Evolutionary conservation across 2,888 invertebrate genomes (phyloP).

Genomic region (Ditylenchus weischeri): DNA sequence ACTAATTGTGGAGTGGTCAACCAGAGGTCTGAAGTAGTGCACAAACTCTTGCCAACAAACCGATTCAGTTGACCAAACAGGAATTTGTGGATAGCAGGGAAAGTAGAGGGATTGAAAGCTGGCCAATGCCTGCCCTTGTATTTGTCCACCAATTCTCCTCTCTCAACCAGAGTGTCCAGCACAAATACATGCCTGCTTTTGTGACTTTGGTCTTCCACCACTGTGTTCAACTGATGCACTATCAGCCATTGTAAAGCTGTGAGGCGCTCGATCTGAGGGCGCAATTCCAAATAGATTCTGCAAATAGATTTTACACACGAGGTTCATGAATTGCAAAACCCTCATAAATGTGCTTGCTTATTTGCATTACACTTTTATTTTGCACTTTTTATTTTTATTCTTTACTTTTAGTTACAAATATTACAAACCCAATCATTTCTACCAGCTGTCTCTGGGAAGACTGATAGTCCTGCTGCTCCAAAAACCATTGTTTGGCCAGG

Average conservation of each 20-base stretch:
- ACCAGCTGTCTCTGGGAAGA: too few relatives aligned
- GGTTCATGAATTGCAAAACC: too few relatives aligned
- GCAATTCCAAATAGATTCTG: not conserved
- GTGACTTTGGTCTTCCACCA: not conserved
- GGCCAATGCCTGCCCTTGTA: not conserved
- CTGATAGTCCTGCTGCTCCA: not conserved
- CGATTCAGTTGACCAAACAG: not conserved
- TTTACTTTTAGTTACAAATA: too few relatives aligned
- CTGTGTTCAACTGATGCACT: not conserved
- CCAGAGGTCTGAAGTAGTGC: not conserved
- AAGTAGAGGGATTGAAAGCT: not conserved
- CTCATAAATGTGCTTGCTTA: too few relatives aligned
- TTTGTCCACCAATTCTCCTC: not conserved
- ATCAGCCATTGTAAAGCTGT: not conserved
- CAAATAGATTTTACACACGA: not conserved
- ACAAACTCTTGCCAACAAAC: not conserved
- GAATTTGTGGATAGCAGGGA: conserved; percentile 3
- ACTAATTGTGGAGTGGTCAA: conserved; percentile 1
- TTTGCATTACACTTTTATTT: too few relatives aligned
- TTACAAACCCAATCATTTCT: too few relatives aligned
- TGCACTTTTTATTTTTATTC: too few relatives aligned
- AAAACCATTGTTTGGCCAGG: not conserved
- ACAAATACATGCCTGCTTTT: not conserved
- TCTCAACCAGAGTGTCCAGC: not conserved
- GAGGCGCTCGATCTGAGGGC: not conserved